These are phyloP conservation scores for Chirona hameri DNA, from an alignment of 2,888 invertebrate species.

Conservation along the genomic window DNA sequence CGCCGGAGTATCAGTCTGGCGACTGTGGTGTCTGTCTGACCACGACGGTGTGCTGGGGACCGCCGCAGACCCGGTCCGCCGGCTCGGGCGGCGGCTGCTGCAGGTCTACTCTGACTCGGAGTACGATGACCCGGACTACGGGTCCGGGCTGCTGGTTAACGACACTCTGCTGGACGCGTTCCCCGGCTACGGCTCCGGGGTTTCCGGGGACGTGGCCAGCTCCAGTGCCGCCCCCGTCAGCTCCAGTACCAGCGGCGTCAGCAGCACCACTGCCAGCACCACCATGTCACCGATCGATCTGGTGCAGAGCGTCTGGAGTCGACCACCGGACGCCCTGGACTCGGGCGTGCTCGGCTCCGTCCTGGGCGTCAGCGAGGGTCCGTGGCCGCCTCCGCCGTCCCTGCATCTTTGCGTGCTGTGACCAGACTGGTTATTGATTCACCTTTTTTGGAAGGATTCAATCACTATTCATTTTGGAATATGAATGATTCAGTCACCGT, in stretches of 20 bases:
- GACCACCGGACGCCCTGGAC: not conserved
- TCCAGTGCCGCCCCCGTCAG: not conserved
- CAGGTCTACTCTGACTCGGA: not conserved
- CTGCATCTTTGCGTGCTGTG: not conserved
- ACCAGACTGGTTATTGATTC: too few species aligned
- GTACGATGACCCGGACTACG: not conserved
- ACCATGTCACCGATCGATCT: not conserved
- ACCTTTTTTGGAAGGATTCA: too few species aligned
- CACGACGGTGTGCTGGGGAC: not conserved
- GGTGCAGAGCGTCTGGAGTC: conserved; percentile 14
- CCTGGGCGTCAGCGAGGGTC: not conserved
- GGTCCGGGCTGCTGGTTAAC: not conserved
- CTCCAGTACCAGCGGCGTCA: not conserved
- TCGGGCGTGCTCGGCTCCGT: not conserved
- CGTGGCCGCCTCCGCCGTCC: not conserved
- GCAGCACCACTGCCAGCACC: not conserved
- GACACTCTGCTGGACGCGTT: not conserved
- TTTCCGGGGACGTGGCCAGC: not conserved
- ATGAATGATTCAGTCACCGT: too few species aligned
- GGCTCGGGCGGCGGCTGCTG: conserved; percentile 22
- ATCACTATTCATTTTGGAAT: too few species aligned
- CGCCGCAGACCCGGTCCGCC: conserved; percentile 6
- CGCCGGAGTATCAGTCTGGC: too few species aligned
- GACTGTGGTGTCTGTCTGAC: not conserved
- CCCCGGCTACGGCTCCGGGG: not conserved